Conservation (phyloP, 2,888 invertebrate genomes). For the Lamproptera curius region DNA sequence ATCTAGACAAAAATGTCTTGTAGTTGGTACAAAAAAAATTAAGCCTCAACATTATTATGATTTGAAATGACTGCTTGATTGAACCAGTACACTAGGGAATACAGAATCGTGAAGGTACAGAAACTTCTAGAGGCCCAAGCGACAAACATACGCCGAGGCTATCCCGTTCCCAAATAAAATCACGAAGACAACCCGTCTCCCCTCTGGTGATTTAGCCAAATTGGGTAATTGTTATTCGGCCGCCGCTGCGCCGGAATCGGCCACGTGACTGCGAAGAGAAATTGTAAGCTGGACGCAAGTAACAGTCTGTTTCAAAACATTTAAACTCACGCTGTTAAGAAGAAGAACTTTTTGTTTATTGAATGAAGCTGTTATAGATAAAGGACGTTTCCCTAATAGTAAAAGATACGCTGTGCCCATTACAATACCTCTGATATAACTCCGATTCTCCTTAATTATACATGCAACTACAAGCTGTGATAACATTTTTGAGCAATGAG, state of each 20-base stretch:
- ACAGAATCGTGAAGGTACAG: background rate
- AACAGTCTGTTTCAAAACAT: no score
- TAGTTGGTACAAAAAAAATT: background rate
- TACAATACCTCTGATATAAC: no score
- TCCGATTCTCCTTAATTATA: no score
- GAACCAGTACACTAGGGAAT: background rate
- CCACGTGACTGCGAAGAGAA: slow-evolving; percentile 7
- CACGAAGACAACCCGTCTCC: slow-evolving; percentile 30
- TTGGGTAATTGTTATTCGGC: slow-evolving; percentile 35
- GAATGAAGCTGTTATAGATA: no score
- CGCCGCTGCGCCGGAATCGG: slow-evolving; percentile 4
- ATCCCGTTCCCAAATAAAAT: slow-evolving; percentile 28
- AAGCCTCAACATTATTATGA: background rate
- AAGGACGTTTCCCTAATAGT: no score
- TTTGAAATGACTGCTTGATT: background rate
- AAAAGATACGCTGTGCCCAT: no score
- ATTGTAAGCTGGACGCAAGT: slow-evolving; percentile 12
- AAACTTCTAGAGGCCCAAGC: background rate
- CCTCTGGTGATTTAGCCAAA: slow-evolving; percentile 33
- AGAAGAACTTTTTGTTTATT: no score
- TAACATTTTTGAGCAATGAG: no score
- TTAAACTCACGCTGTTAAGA: no score
- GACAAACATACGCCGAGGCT: background rate
- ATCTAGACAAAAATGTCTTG: background rate
- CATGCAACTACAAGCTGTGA: no score